A percentile compares a stretch with the other conserved stretches of the same genome.
These are phyloP conservation scores for Amazona finschi DNA, from an alignment of 2,797 vertebrate species.

Conservation along the genomic window DNA sequence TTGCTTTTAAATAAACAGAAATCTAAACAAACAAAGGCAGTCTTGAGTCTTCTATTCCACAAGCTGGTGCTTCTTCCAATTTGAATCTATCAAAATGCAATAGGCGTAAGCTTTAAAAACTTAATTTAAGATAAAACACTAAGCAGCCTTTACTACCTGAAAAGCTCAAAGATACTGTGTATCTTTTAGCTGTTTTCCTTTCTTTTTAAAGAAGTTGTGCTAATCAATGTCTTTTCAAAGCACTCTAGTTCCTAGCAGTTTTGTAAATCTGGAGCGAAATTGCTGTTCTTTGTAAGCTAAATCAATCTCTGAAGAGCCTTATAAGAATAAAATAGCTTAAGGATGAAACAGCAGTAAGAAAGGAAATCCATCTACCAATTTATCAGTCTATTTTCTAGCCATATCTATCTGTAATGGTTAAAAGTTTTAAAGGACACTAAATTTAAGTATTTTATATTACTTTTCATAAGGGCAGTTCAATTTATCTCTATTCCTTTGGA, in stretches of 20 bases:
- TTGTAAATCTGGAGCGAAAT: constrained; percentile 69
- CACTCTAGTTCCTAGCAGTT: constrained; percentile 40
- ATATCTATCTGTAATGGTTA: constrained; percentile 64
- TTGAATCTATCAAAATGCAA: background rate
- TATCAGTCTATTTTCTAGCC: constrained; percentile 57
- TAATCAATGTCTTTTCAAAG: constrained; percentile 65
- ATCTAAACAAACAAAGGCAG: background rate
- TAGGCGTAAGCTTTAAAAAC: constrained; percentile 10
- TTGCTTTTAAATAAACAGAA: background rate
- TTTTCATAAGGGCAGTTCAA: constrained; percentile 68
- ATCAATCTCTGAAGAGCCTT: constrained; percentile 65
- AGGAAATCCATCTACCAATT: constrained; percentile 58
- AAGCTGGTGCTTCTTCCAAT: background rate
- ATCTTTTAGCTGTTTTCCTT: constrained; percentile 39
- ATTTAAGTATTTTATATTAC: constrained; percentile 65
- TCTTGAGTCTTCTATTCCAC: background rate
- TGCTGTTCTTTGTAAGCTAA: constrained; percentile 58
- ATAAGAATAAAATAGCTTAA: constrained; percentile 68
- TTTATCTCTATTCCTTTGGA: constrained; percentile 67
- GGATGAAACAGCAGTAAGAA: constrained; percentile 57
- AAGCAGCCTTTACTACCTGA: constrained; percentile 11
- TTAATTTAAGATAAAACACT: constrained; percentile 9
- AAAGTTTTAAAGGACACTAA: constrained; percentile 71
- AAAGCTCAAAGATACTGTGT: constrained; percentile 10
- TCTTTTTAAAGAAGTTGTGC: constrained; percentile 54